Evolutionary conservation across 2,888 invertebrate genomes (phyloP), one percentile per base, ranked within the genome.

Genomic region (Diabrotica balteata): DNA sequence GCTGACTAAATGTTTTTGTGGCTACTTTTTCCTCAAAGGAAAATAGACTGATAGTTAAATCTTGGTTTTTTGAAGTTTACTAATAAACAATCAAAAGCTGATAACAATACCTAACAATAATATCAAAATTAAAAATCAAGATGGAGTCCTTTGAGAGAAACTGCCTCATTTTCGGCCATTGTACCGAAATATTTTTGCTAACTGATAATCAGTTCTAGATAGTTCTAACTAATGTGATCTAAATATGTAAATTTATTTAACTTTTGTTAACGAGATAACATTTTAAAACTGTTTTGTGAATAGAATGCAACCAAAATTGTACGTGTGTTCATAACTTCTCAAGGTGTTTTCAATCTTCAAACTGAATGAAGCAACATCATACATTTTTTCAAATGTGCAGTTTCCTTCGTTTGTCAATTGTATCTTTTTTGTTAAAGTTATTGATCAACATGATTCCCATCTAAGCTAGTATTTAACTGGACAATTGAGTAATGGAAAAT

Each of bases 141-240:
- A 55, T 53, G 32, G 47, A 57, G 44, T 66, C 57, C 66, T 64
- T 66, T 61, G 64, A 57, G 63, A 51, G 45, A 64, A 68, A 64
- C 59, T 61, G 59, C 63, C 60, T 61, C 60, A 47, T 68, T 59
- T 63, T 65, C 57, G 43, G 70, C 51, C 50, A 49, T 43, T 55
- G 22, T 58, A 64, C 63, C 66, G 67, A 67, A 68, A 62, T 71
- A 63, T 43, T 68, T 69, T 72, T 74, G 76, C 77, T 76, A 78
- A 79, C 80, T 79, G 79, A 80, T 79, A 80, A 78, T 80, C 79
- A 79, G 79, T 79, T 80, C 72, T 70, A 72, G 63, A 74, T 72
- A 73, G 72, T 74, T 76, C 70, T 73, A 72, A 72, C 74, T 71
- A 74, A 76, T 80, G 79, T 80, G 79, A 80, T 78, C 73, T 70